Percentiles rank a stretch among this genome's conserved stretches.
These are phyloP conservation scores for Pollenia angustigena DNA, from an alignment of 2,888 invertebrate species.

Conservation along the genomic window DNA sequence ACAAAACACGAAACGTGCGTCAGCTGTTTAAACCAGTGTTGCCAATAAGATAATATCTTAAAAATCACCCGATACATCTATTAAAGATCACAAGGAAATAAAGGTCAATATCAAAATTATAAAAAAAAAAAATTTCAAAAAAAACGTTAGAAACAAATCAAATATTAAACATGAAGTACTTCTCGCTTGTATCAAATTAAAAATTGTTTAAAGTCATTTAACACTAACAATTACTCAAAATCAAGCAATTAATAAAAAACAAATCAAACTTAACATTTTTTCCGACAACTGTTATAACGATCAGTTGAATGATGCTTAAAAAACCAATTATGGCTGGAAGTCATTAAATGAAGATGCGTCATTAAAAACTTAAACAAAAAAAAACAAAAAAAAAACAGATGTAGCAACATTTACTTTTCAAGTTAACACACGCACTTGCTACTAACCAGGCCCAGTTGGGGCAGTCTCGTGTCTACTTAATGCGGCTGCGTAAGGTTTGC, in stretches of 20 bases:
- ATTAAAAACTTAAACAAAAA: neutral
- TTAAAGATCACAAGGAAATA: constrained; percentile 62
- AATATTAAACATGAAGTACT: constrained; percentile 43
- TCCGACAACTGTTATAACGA: constrained; percentile 40
- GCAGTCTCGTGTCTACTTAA: constrained; percentile 3
- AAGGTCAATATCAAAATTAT: constrained; percentile 62
- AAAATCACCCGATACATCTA: no score
- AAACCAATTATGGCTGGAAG: constrained; percentile 58
- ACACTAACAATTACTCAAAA: constrained; percentile 54
- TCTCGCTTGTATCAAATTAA: neutral
- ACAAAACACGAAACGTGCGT: no score
- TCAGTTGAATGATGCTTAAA: constrained; percentile 58
- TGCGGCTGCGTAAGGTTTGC: constrained; percentile 39
- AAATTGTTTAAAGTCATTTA: constrained; percentile 41
- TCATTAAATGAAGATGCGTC: constrained; percentile 65
- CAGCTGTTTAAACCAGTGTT: no score
- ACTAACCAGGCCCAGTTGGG: neutral
- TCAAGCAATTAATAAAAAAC: constrained; percentile 1
- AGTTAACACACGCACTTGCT: neutral
- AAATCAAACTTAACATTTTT: constrained; percentile 32
- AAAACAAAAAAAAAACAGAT: neutral
- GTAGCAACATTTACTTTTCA: neutral
- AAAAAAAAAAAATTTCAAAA: constrained; percentile 16
- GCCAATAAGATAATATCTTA: no score
- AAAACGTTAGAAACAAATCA: constrained; percentile 3